Evolutionary conservation across 23 tunicate genomes (phyloP), one percentile per base, ranked within the genome.

Genomic region (Clavelina lepadiformis): DNA sequence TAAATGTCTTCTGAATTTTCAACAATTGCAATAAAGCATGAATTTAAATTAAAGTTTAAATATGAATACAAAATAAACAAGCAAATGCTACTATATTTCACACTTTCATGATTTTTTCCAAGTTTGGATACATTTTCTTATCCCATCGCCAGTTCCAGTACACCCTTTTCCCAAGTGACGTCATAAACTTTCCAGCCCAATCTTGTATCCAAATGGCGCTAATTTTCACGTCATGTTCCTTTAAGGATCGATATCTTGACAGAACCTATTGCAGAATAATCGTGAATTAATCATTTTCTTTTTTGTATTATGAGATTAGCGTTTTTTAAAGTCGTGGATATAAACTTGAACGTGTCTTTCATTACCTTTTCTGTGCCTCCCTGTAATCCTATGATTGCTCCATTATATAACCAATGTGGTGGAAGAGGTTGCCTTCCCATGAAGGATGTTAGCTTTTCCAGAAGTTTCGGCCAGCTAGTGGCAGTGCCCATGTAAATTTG

Each of bases 131-230:
- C 51, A 89, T 44, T 0, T 63, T 49, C 35, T 68, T 58, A 58
- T 94, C 67, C 85, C 95, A 75, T 35, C 28, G 31, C 99, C 99
- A 94, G 52, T 81, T 81, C 99, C 99, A 94, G 47, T 68, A 81
- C 27, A 94, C 99, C 5, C 99, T 75, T 37, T 82, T 78, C 0
- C 99, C 99, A 7, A 94, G 56, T 6, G 84, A 73, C 15, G 99
- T 94, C 28, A 75, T 24, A n/a, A 86, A 32, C 31, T 94, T 89
- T 35, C 99, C 99, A 11, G 99, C 81, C 99, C 99, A 94, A 56
- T 94, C 99, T 45, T 94, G 99, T 24, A 94, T 86, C 99, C 99
- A 94, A 58, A 94, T 75, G 5, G 85, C 95, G 55, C 94, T 86
- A 6, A 94, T 58, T 34, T 81, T 67, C 13, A 81, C 88, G 18